These are phyloP conservation scores for Spilogale gracilis DNA, from an alignment of 2,113 vertebrate species.

Conservation along the genomic window DNA sequence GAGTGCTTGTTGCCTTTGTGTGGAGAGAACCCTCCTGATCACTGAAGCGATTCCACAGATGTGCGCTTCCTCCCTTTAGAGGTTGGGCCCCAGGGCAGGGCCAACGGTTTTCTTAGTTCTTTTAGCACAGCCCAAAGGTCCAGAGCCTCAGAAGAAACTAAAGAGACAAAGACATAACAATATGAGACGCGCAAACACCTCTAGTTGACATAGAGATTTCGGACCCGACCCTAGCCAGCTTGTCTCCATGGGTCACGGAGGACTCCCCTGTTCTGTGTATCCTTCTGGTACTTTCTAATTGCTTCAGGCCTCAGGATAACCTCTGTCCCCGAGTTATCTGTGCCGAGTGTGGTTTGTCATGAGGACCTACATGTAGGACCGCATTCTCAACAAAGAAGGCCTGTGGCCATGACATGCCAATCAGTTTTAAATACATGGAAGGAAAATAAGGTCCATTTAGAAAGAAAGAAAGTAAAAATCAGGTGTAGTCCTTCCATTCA, in stretches of 20 bases:
- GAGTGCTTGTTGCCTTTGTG: neutral
- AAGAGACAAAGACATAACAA: neutral
- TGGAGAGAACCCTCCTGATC: neutral
- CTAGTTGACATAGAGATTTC: neutral
- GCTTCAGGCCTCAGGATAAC: neutral
- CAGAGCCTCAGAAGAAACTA: neutral
- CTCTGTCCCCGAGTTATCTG: neutral
- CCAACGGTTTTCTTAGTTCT: neutral
- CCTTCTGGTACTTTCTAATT: constrained; percentile 1
- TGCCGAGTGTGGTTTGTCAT: neutral
- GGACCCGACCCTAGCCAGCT: neutral
- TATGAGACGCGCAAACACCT: neutral
- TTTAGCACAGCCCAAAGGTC: neutral
- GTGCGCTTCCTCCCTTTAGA: neutral
- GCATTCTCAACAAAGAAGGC: neutral
- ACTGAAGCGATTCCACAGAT: neutral
- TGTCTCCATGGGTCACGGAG: neutral
- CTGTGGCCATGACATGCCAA: neutral
- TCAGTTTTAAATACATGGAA: neutral
- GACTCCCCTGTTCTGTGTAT: neutral
- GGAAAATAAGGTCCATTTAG: neutral
- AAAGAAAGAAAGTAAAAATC: constrained; percentile 50
- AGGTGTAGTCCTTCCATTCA: neutral
- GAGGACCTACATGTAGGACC: neutral
- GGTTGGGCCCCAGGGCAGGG: neutral